Percentiles rank a stretch among this genome's conserved stretches.
Evolutionary conservation across 2,113 vertebrate genomes (phyloP).

Genomic region (Epinephelus moara): DNA sequence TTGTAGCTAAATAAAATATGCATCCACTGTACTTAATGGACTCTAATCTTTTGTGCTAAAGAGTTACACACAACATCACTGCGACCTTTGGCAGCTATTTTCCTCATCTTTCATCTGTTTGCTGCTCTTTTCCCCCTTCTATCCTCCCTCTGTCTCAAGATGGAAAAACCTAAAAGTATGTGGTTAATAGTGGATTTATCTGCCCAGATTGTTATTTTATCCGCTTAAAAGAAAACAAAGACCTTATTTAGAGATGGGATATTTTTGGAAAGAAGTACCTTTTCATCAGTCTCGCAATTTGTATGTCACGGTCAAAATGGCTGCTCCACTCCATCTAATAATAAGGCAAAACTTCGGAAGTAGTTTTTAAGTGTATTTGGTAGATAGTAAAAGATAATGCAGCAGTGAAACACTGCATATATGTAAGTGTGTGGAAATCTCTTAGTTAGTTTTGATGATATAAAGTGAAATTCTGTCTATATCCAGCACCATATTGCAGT

Average conservation of each 20-base stretch:
- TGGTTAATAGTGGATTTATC: constrained; percentile 27
- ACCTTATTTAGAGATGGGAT: constrained; percentile 50
- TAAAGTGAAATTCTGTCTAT: too few relatives aligned
- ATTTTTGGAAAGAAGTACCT: constrained; percentile 45
- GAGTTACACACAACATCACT: not conserved
- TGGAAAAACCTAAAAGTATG: constrained; percentile 26
- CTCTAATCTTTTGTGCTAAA: not conserved
- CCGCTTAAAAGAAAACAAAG: constrained; percentile 19
- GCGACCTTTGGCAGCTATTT: constrained; percentile 30
- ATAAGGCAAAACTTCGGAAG: not conserved
- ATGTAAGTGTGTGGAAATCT: too few relatives aligned
- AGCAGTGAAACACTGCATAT: too few relatives aligned
- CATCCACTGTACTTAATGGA: not conserved
- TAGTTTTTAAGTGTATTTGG: not conserved
- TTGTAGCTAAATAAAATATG: not conserved
- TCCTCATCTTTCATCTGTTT: constrained; percentile 17
- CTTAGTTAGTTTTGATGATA: too few relatives aligned
- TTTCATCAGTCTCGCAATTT: constrained; percentile 15
- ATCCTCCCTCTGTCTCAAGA: constrained; percentile 2
- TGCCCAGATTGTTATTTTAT: constrained; percentile 44
- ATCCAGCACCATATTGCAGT: not conserved
- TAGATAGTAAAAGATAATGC: too few relatives aligned
- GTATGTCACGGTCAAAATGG: not conserved
- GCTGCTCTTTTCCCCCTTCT: not conserved
- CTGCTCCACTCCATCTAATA: not conserved